These are phyloP conservation scores for Chrysolina americana DNA, from an alignment of 2,888 invertebrate species.

Conservation along the genomic window DNA sequence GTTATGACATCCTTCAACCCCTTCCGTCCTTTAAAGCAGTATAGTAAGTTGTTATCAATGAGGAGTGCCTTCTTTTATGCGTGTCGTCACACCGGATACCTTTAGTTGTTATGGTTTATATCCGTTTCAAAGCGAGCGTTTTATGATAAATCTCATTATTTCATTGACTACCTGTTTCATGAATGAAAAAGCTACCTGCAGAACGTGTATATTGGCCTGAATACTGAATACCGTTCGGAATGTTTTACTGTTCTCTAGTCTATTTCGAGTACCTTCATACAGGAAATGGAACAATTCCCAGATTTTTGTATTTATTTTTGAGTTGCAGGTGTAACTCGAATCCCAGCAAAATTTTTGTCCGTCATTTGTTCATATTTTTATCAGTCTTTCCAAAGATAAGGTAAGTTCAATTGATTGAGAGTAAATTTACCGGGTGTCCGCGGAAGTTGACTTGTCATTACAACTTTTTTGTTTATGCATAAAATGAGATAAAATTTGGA, in stretches of 20 bases:
- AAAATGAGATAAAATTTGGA: no score
- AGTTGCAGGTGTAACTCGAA: not conserved
- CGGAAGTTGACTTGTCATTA: no score
- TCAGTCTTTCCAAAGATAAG: no score
- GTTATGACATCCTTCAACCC: conserved; percentile 23
- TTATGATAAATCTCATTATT: conserved; percentile 48
- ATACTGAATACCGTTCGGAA: conserved; percentile 22
- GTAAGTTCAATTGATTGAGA: no score
- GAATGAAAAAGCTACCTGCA: conserved; percentile 40
- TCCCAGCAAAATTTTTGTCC: no score
- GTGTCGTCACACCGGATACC: conserved; percentile 50
- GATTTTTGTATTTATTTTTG: not conserved
- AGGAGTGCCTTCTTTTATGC: conserved; percentile 28
- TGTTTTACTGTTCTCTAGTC: not conserved
- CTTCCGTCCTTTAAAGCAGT: conserved; percentile 16
- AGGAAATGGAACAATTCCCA: not conserved
- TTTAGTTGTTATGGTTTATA: conserved; percentile 41
- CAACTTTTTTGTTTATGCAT: no score
- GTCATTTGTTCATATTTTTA: no score
- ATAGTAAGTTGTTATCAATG: conserved; percentile 21
- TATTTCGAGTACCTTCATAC: conserved; percentile 24
- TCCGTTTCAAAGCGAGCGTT: conserved; percentile 33
- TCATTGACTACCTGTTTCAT: conserved; percentile 44
- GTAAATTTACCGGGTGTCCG: no score
- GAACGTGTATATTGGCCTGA: not conserved